A percentile compares a stretch with the other conserved stretches of the same genome.
phyloP scores from a whole-genome alignment of 2,113 vertebrate genomes.

The Cynopterus brachyotis region DNA sequence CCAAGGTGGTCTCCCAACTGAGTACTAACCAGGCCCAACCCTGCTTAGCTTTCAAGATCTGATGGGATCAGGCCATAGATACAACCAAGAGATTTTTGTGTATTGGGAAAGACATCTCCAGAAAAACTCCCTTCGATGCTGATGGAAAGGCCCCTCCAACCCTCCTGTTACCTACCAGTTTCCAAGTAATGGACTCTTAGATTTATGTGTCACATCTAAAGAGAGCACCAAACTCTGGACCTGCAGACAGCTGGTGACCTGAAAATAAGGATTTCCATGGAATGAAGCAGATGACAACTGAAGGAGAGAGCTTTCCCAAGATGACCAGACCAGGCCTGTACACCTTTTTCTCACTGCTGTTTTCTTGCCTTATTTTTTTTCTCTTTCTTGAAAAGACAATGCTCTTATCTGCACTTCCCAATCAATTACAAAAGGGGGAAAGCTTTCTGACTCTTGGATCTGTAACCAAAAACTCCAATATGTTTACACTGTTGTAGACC shows the following conservation, averaged over 20 bases:
- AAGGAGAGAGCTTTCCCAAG: neutral
- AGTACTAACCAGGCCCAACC: no score
- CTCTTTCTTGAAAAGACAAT: neutral
- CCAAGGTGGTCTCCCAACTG: no score
- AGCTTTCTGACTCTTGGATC: neutral
- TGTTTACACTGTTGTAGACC: no score
- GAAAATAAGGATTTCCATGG: neutral
- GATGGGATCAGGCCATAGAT: no score
- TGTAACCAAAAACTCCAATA: no score
- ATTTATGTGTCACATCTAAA: neutral
- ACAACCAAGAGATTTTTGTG: neutral
- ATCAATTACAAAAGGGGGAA: neutral
- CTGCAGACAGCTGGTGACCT: neutral
- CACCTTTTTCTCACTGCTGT: neutral
- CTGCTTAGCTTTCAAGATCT: no score
- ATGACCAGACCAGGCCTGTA: neutral
- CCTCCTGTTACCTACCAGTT: neutral
- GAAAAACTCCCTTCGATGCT: neutral
- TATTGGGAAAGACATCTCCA: neutral
- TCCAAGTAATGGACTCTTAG: neutral
- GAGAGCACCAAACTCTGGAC: neutral
- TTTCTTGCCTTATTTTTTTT: neutral
- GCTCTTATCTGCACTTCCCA: neutral
- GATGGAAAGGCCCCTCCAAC: neutral
- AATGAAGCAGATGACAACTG: neutral